phyloP scores from a whole-genome alignment of 2,113 vertebrate genomes.

The Glaucomys volans region DNA sequence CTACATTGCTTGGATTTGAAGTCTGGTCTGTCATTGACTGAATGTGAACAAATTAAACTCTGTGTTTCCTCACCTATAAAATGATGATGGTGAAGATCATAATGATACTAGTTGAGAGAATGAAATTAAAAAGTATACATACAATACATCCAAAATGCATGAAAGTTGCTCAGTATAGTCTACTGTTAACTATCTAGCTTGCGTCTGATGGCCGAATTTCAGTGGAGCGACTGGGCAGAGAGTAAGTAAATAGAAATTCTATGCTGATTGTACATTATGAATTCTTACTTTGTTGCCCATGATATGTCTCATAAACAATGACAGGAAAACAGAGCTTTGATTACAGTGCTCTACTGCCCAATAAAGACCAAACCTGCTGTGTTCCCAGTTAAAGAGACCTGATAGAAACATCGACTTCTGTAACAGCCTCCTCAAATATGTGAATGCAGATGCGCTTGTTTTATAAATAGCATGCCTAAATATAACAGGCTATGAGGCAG shows the following conservation, averaged over 20 bases:
- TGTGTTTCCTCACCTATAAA: neutral
- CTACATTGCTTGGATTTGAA: neutral
- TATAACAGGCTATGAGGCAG: slow-evolving; percentile 73
- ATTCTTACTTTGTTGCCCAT: neutral
- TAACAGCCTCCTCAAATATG: slow-evolving; percentile 65
- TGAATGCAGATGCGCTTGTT: slow-evolving; percentile 70
- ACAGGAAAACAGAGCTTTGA: slow-evolving; percentile 25
- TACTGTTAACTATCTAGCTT: neutral
- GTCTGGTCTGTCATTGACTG: neutral
- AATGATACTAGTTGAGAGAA: neutral
- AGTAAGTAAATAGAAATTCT: neutral
- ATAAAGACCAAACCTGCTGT: slow-evolving; percentile 69
- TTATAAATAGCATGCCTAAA: slow-evolving; percentile 83
- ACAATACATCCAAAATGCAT: slow-evolving; percentile 8
- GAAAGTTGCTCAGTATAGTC: neutral
- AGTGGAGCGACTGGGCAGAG: neutral
- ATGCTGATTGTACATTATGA: slow-evolving; percentile 6
- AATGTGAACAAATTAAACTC: neutral
- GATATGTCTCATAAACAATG: neutral
- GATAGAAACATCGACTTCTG: slow-evolving; percentile 63
- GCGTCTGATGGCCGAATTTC: neutral
- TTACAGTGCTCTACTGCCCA: slow-evolving; percentile 5
- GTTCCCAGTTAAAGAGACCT: slow-evolving; percentile 64
- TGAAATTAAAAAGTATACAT: neutral
- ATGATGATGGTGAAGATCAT: neutral